Evolutionary conservation across 1,140 invertebrate genomes (phyloP), one percentile per base, ranked within the genome.

Genomic region (Dreissena polymorpha): DNA sequence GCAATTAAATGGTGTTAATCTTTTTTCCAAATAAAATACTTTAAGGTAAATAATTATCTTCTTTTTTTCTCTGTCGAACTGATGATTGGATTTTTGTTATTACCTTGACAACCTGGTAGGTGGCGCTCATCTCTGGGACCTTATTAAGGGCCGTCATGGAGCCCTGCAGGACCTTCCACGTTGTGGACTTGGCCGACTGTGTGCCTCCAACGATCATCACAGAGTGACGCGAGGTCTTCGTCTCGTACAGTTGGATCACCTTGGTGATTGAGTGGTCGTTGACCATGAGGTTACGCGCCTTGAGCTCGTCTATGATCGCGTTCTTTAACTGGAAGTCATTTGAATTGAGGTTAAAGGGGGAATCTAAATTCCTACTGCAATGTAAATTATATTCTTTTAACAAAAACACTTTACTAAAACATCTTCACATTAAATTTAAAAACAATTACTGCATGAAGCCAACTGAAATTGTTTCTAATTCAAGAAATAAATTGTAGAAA

Each of bases 221-320:
- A 95, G 92, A 86, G 94, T 95, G 92, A 94, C 95, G 96, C 95
- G 97, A 55, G 94, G 95, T 85, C 94, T 95, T 89, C 0, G 93
- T 94, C 87, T 94, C 93, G 74, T 91, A 93, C 72, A 94, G 86
- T 85, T 94, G 93, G 25, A 93, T 91, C 29, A 93, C 87, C 87
- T 94, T 94, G 49, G 87, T 90, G 12, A 93, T 78, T 0, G 91
- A 89, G 50, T 89, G 86, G 10, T 85, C 64, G 68, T 89, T 93
- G 10, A 85, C 93, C 93, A 96, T 96, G 21, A 96, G 91, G 3
- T 95, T 95, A 10, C 94, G 93, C 23, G 94, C 91, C 77, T 93
- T 93, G 88, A 96, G 94, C 91, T 95, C 95, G 0, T 94, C 93
- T 64, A 94, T 93, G 80, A 97, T 96, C 3, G 95, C 95, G 55